Base-by-base conservation (phyloP, 2,113 vertebrate genomes). In the Hyla sarda region DNA sequence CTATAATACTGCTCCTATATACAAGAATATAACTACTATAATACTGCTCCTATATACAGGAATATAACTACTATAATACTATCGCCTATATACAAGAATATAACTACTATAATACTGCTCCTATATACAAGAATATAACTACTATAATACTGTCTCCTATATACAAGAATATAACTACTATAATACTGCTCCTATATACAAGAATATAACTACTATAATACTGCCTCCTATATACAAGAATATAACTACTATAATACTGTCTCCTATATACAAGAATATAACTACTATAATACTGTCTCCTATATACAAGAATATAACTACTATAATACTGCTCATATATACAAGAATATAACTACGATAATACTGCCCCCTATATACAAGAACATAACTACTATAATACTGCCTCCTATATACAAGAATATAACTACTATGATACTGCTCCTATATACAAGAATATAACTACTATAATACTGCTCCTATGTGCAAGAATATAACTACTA, bases 21-120 rank as follows among this genome's bases (percentile, higher is more conserved):
- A 58, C 56, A 58, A 58, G 56, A n/a, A 58, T 58, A 58, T 58
- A 58, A 58, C 56, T 58, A 23, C 21, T 65, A 19, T 16, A n/a
- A n/a, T n/a, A n/a, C n/a, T n/a, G n/a, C n/a, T n/a, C n/a, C n/a
- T n/a, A n/a, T n/a, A n/a, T n/a, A 65, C 25, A 65, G 16, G 60
- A 65, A 65, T 30, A 65, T 65, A 65, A 65, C 60, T 65, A 30
- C 60, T 65, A 65, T 65, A 65, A 65, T 65, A 30, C 60, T 65
- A 28, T 28, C 1, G n/a, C 60, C 28, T 30, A 13, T 65, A 13
- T 65, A 65, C 60, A 65, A 16, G 60, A 30, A 65, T 65, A 65
- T 30, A 62, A 62, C 58, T 62, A 62, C 23, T 62, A 62, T 62
- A 62, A 28, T 62, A 62, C 58, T 62, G 9, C n/a, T 13, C 58